Conservation (phyloP, 2,888 invertebrate genomes). For the Criorhina ranunculi region DNA sequence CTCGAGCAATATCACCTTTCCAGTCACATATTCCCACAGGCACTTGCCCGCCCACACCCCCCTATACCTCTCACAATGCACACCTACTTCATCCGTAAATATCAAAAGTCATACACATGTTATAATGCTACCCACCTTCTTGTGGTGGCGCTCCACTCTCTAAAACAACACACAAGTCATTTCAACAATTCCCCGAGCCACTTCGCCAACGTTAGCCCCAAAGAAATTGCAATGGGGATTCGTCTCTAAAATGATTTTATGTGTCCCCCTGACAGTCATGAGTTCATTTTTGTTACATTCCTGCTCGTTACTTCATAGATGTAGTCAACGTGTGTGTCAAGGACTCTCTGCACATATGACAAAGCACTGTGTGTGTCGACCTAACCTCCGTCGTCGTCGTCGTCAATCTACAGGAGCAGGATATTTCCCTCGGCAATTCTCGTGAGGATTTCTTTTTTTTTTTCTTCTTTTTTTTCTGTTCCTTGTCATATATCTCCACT, state of each 20-base stretch:
- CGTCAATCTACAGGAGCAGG: conserved; percentile 60
- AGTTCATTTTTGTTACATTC: conserved; percentile 71
- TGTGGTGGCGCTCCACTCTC: conserved; percentile 42
- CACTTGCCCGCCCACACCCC: conserved; percentile 13
- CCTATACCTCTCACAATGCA: conserved; percentile 1
- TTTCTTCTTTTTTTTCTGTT: conserved; percentile 36
- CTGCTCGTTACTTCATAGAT: conserved; percentile 48
- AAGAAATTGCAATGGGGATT: conserved; percentile 73
- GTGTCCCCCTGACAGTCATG: conserved; percentile 53
- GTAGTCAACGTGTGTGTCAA: conserved; percentile 69
- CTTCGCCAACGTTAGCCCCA: conserved; percentile 68
- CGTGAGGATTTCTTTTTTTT: conserved; percentile 29
- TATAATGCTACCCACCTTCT: conserved; percentile 51
- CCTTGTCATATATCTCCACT: conserved; percentile 62
- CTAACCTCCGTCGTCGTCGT: conserved; percentile 28
- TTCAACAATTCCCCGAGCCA: conserved; percentile 82
- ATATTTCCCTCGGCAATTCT: conserved; percentile 69
- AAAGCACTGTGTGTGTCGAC: conserved; percentile 38
- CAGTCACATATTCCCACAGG: conserved; percentile 47
- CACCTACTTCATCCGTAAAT: conserved; percentile 29
- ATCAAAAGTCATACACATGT: conserved; percentile 55
- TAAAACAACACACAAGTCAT: conserved; percentile 81
- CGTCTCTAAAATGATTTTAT: conserved; percentile 67
- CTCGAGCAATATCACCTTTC: conserved; percentile 57
- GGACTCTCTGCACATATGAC: conserved; percentile 67